These are phyloP conservation scores for Aethes cnicana DNA, from an alignment of 2,888 invertebrate genomes.

Conservation along the genomic window DNA sequence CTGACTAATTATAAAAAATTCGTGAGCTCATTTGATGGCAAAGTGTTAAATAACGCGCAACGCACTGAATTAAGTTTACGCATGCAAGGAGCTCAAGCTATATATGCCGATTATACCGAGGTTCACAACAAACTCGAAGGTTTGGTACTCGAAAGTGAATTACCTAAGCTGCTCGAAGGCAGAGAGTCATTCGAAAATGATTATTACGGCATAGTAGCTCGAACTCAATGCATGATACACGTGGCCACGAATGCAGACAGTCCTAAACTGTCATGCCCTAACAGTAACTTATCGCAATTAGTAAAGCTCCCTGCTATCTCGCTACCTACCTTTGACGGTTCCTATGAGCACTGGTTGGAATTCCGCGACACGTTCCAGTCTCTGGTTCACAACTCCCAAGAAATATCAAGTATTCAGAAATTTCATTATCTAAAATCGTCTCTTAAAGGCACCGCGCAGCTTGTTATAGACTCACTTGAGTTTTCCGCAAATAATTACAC, in stretches of 20 bases:
- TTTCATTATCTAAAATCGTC: no score
- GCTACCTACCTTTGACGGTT: slow-evolving; percentile 25
- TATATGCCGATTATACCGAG: no score
- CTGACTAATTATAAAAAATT: no score
- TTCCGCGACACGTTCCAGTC: slow-evolving; percentile 25
- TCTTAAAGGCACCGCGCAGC: slow-evolving; percentile 1
- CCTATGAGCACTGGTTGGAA: slow-evolving; percentile 26
- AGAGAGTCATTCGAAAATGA: no score
- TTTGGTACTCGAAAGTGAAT: no score
- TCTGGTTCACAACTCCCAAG: not conserved
- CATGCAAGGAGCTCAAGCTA: no score
- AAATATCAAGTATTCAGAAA: slow-evolving; percentile 1
- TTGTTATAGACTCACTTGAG: slow-evolving; percentile 2
- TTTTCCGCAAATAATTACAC: slow-evolving; percentile 12
- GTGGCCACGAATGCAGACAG: not conserved
- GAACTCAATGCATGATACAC: not conserved
- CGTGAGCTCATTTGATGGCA: no score
- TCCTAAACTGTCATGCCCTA: not conserved
- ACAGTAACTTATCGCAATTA: not conserved
- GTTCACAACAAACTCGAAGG: no score
- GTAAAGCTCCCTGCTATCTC: slow-evolving; percentile 22
- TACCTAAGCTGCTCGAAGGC: no score
- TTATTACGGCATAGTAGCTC: no score
- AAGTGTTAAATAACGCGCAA: no score
- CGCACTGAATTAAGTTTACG: no score